phyloP scores from a whole-genome alignment of 1,140 invertebrate genomes.

The Lutraria rhynchaena region DNA sequence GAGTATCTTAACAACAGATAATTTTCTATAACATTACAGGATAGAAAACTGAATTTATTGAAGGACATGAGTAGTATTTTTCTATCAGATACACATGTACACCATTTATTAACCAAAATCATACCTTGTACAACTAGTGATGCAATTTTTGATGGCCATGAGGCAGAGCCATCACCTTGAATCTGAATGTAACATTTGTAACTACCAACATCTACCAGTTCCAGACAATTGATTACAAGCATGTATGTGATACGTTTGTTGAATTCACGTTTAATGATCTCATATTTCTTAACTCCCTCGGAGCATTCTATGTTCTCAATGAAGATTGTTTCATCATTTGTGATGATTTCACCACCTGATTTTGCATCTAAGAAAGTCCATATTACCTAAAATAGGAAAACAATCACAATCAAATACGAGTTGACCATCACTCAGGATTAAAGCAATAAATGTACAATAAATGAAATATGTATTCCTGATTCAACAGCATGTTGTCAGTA shows the following conservation, averaged over 20 bases:
- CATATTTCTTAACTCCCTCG: slow-evolving; percentile 49
- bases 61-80: too few species aligned
- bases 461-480: too few species aligned
- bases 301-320: slow-evolving; percentile 44
- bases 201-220: slow-evolving; percentile 51
- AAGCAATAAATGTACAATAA: background rate
- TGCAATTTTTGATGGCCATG: slow-evolving; percentile 54
- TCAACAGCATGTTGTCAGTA: too few species aligned
- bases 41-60: too few species aligned
- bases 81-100: too few species aligned
- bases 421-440: background rate
- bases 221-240: slow-evolving; percentile 52
- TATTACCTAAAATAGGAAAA: slow-evolving; percentile 41
- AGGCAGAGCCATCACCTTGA: slow-evolving; percentile 18
- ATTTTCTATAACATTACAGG: too few species aligned
- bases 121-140: slow-evolving; percentile 57
- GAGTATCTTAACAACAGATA: too few species aligned
- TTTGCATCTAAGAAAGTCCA: slow-evolving; percentile 56
- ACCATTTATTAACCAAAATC: background rate
- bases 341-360: slow-evolving; percentile 52
- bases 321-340: slow-evolving; percentile 52
- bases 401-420: slow-evolving; percentile 3
- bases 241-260: slow-evolving; percentile 55
- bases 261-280: slow-evolving; percentile 39
- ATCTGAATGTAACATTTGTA: slow-evolving; percentile 60